Percentiles rank a stretch among this genome's conserved stretches.
Evolutionary conservation across 1,140 invertebrate species (phyloP).

Genomic region (Lineus longissimus): DNA sequence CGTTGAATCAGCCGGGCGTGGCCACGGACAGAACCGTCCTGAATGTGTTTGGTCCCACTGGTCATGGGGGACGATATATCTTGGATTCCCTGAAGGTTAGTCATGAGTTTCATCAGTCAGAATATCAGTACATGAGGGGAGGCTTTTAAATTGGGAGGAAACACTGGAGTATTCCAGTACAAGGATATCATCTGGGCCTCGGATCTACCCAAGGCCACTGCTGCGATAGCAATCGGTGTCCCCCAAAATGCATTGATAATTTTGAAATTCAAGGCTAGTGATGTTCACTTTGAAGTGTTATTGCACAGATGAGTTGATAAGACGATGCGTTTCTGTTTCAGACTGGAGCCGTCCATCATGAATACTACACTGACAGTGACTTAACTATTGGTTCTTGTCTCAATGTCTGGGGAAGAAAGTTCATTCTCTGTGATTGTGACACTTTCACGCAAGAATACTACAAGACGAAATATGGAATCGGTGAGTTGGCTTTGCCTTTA

Average conservation of each 20-base stretch:
- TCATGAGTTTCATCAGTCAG: neutral
- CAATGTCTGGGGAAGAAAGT: constrained; percentile 50
- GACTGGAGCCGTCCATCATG: constrained; percentile 50
- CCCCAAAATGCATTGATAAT: too few species aligned
- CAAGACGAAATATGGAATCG: constrained; percentile 53
- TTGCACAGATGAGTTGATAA: too few species aligned
- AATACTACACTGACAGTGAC: constrained; percentile 70
- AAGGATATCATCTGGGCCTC: too few species aligned
- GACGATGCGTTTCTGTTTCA: constrained; percentile 30
- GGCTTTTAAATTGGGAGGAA: too few species aligned
- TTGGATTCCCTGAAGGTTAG: constrained; percentile 53
- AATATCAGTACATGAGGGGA: constrained; percentile 5
- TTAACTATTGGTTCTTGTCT: constrained; percentile 59
- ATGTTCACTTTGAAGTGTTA: too few species aligned
- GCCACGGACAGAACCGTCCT: constrained; percentile 62
- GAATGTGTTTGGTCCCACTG: constrained; percentile 66
- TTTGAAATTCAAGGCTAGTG: too few species aligned
- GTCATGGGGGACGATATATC: constrained; percentile 62
- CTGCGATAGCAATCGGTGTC: too few species aligned
- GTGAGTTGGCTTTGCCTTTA: constrained; percentile 32
- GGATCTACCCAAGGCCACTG: too few species aligned
- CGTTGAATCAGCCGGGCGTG: constrained; percentile 61
- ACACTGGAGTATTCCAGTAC: too few species aligned
- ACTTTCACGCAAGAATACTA: constrained; percentile 58
- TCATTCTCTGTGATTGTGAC: constrained; percentile 52